Evolutionary conservation across 2,113 vertebrate genomes (phyloP), one percentile per base, ranked within the genome.

Genomic region (Hypocryptadius cinnamomeus): DNA sequence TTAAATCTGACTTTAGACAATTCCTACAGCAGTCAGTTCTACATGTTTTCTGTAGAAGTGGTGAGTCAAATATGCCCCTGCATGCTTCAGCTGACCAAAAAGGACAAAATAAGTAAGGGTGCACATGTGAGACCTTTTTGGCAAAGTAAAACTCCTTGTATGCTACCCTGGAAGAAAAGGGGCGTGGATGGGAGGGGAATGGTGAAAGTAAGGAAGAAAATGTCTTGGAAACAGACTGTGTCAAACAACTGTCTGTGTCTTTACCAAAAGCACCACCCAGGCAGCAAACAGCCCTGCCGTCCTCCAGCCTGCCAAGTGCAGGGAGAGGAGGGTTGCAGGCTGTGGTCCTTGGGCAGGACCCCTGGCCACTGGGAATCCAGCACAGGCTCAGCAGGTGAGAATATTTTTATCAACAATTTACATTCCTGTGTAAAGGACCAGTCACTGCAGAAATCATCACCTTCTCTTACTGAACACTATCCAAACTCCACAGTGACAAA

Each of bases 211-310:
- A 69, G 24, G 44, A 21, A 76, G 42, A 78, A 87, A 85, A 16
- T 14, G 31, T 27, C 35, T 39, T 64, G 33, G 61, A 68, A 93
- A 74, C 1, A 15, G 14, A 39, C 7, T n/a, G n/a, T n/a, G n/a
- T n/a, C n/a, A n/a, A n/a, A n/a, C n/a, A n/a, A 8, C 3, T 42
- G 11, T n/a, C 27, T 4, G 0, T 35, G 21, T 40, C n/a, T 61
- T 69, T 28, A 81, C 15, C 47, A 76, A 89, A 93, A 37, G 5
- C 60, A 48, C 30, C 30, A 61, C 11, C 10, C 22, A 37, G 44
- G 39, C 73, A 40, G 39, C 40, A 60, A 64, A 56, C 5, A 70
- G 37, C 18, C 33, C 13, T 68, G 39, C 14, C 45, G 21, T 3
- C 7, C 57, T 59, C 15, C 63, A 28, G 28, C 20, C 50, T 48